phyloP scores from a whole-genome alignment of 2,888 invertebrate species.

The Heptascelio sp. region DNA sequence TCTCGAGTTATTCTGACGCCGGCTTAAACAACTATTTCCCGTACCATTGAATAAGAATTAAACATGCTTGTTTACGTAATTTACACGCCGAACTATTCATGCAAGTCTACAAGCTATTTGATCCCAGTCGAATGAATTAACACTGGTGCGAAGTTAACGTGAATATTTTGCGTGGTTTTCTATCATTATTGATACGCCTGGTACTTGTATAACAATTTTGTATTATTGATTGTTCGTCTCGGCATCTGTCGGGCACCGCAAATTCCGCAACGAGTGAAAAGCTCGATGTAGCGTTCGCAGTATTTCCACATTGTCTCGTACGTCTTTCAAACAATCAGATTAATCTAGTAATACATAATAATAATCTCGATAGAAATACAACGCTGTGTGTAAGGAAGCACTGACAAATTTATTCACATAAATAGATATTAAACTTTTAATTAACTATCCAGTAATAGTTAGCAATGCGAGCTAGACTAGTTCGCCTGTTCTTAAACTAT shows the following conservation, averaged over 20 bases:
- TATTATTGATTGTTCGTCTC: conserved; percentile 62
- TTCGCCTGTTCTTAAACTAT: no score
- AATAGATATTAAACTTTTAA: no score
- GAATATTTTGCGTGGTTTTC: conserved; percentile 36
- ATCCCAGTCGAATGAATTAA: conserved; percentile 47
- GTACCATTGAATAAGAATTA: conserved; percentile 16
- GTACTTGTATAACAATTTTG: conserved; percentile 48
- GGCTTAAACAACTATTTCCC: background rate
- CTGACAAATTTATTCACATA: no score
- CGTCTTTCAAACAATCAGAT: conserved; percentile 32
- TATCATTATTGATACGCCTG: conserved; percentile 37
- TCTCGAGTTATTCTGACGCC: background rate
- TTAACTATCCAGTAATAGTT: no score
- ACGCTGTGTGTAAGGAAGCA: no score
- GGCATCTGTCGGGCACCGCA: conserved; percentile 49
- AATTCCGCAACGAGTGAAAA: conserved; percentile 48
- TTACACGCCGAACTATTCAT: conserved; percentile 43
- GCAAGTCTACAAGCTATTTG: conserved; percentile 38
- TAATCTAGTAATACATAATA: no score
- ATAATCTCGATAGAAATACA: no score
- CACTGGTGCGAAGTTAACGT: conserved; percentile 22
- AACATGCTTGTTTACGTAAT: conserved; percentile 49
- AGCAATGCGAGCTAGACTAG: no score
- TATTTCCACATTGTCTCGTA: conserved; percentile 50
- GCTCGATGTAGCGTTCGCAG: conserved; percentile 23